Base-by-base conservation (phyloP, 2,797 vertebrate species). In the Lepus oiostolus region DNA sequence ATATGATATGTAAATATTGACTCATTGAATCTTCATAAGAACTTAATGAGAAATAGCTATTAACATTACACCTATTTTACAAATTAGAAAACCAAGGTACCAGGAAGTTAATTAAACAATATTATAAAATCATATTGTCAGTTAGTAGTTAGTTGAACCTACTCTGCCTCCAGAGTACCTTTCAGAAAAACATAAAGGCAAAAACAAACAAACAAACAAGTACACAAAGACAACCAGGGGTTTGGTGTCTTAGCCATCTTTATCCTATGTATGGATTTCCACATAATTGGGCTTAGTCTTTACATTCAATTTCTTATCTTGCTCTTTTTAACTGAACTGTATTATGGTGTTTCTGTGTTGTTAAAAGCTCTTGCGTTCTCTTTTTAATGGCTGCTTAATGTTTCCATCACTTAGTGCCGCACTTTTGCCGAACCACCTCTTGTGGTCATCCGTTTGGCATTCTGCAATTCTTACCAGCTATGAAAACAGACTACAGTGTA, bases 31-130 rank as follows among this genome's bases (percentile, higher is more conserved):
- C 54, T 90, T 84, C 12, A n/a, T 77, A 76, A 58, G 72, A 72
- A 63, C 75, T 80, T 71, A 82, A 9, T 87, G n/a, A 95, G 13
- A 35, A 63, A 0, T 7, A 42, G 5, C 24, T 38, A 68, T 17
- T 88, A 62, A 13, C n/a, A 24, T 58, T 92, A 80, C 83, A 17
- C 30, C 17, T n/a, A 47, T 86, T 94, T 94, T 92, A 90, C 22
- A 76, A 58, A 38, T 77, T 80, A 88, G 67, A 58, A 84, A 63
- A 88, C 9, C 2, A 76, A 65, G 35, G 75, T 5, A 63, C 26
- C 0, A 1, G 47, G 38, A 82, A 17, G 35, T 30, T 92, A 65
- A 35, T 30, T 92, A 63, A 68, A 14, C 42, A 79, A 68, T 84
- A 68, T 21, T 52, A 4, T 35, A 80, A 52, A 42, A 65, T 42